Evolutionary conservation across 2,797 vertebrate species (phyloP).

Genomic region (Enteromius mattozi): DNA sequence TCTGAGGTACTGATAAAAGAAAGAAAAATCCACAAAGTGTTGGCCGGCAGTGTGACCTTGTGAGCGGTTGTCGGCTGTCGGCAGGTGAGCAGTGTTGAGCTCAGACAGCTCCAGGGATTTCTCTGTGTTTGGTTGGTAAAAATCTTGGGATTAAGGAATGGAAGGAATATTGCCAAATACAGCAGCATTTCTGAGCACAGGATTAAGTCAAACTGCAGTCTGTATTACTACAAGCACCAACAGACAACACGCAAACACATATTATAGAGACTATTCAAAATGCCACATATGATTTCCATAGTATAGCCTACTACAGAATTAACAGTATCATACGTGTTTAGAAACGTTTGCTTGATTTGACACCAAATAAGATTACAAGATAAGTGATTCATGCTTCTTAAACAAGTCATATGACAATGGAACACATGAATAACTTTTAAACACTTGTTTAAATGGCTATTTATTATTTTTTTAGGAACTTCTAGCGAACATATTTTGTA

Average conservation of each 20-base stretch:
- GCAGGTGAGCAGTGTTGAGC: conserved; percentile 69
- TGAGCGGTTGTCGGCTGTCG: conserved; percentile 54
- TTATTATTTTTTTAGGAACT: no score
- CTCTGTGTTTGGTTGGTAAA: conserved; percentile 76
- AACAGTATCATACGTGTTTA: not conserved
- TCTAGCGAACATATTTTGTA: not conserved
- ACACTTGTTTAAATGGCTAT: no score
- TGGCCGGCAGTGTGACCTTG: conserved; percentile 65
- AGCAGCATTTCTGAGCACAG: conserved; percentile 38
- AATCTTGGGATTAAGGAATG: conserved; percentile 79
- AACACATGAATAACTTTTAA: no score
- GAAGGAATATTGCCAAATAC: conserved; percentile 64
- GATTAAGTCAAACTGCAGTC: conserved; percentile 40
- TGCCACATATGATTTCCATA: not conserved
- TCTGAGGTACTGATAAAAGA: conserved; percentile 13
- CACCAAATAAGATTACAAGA: not conserved
- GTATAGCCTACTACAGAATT: not conserved
- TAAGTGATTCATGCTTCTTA: not conserved
- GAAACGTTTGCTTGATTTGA: not conserved
- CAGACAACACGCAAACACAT: not conserved
- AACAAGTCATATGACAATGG: not conserved
- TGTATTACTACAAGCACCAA: conserved; percentile 1
- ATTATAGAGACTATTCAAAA: not conserved
- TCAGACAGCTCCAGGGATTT: conserved; percentile 79
- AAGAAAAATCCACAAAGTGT: conserved; percentile 45